Percentiles rank a stretch among this genome's conserved stretches.
Evolutionary conservation across 2,888 invertebrate species (phyloP).

Genomic region (Parochlus steinenii): DNA sequence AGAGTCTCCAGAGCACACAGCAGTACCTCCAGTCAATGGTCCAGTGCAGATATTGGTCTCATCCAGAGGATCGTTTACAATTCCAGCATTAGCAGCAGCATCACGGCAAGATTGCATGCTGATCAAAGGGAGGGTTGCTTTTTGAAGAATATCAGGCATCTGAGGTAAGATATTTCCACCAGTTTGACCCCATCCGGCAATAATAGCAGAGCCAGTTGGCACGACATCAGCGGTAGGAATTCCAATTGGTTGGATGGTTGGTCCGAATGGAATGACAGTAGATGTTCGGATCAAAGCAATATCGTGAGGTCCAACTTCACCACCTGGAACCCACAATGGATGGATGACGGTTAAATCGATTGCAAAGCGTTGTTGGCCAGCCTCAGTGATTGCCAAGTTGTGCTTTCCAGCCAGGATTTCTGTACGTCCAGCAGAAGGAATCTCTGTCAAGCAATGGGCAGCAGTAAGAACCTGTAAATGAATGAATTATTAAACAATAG

Average conservation of each 20-base stretch:
- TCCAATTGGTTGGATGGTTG: constrained; percentile 23
- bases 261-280: constrained; percentile 21
- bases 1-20: constrained; percentile 31
- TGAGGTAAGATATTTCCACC: constrained; percentile 11
- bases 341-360: constrained; percentile 2
- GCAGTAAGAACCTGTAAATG: constrained; percentile 14
- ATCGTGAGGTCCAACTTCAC: constrained; percentile 32
- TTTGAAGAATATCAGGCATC: constrained; percentile 21
- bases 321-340: constrained; percentile 7
- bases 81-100: constrained; percentile 18
- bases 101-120: constrained; percentile 19
- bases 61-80: constrained; percentile 17
- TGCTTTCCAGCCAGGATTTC: constrained; percentile 28
- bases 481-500: neutral
- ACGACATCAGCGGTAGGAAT: constrained; percentile 20
- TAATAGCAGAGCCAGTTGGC: constrained; percentile 11
- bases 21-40: constrained; percentile 26
- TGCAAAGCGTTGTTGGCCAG: constrained; percentile 17
- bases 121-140: constrained; percentile 21
- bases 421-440: constrained; percentile 21
- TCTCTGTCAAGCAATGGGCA: constrained; percentile 23
- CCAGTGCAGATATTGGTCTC: constrained; percentile 31
- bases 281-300: constrained; percentile 33
- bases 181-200: constrained; percentile 26
- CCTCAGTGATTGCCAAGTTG: constrained; percentile 17